Evolutionary conservation across 2,797 vertebrate species (phyloP), one percentile per base, ranked within the genome.

Genomic region (Macroramphosus scolopax): DNA sequence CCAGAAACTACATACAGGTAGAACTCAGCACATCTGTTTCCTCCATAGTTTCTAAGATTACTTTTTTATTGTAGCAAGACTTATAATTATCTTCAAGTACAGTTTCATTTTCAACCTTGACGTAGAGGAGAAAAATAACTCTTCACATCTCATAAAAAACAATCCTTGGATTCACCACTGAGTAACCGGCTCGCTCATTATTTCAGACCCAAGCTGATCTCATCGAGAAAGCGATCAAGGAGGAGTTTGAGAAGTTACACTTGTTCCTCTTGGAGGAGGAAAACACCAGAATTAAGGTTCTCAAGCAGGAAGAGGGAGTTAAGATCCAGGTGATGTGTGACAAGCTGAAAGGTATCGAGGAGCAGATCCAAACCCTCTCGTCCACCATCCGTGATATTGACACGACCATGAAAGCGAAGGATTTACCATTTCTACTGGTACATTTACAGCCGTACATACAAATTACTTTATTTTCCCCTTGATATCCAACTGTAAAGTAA

Each of bases 381-480:
- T 46, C 44, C 11, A 69, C 69, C 25, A 70, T 88, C 44, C 34
- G 24, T 5, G 68, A 81, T 1, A 40, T 42, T 0, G 65, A 86
- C 46, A 49, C 1, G 1, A 26, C 48, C 4, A 71, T 86, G 17
- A 39, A 4, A 26, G 31, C 6, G 2, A 44, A 62, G 2, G 62
- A 88, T 32, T 32, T 86, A 6, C 18, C 42, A 1, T 87, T 89
- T 58, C 43, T 89, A 42, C 47, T 75, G 81, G 88, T 90, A 75
- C 9, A 15, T 9, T 24, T 12, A 34, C 12, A 32, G 5, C 7
- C 42, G 42, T 13, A 39, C 1, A 51, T 5, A 8, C 6, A 8
- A 14, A 16, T 30, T 7, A 2, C 3, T 24, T 45, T 44, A 2
- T 25, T 7, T 5, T 17, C 11, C 1, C 13, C 18, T 35, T 16